These are phyloP conservation scores for Arremon aurantiirostris DNA, from an alignment of 2,797 vertebrate species.

Conservation along the genomic window DNA sequence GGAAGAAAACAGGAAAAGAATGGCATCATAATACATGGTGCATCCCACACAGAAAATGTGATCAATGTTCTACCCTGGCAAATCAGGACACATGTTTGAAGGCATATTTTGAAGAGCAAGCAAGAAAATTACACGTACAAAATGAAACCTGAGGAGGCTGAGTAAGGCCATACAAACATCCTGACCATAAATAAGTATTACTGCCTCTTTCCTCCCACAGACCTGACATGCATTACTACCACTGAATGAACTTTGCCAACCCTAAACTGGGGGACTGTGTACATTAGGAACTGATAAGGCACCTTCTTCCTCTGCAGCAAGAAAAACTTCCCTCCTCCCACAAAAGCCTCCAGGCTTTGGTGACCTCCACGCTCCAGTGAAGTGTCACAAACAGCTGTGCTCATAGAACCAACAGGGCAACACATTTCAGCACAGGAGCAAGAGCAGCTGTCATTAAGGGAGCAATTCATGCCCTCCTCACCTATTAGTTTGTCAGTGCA, in stretches of 20 bases:
- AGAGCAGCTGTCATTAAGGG: background rate
- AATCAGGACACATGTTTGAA: background rate
- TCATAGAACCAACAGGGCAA: background rate
- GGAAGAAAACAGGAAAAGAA: constrained; percentile 42
- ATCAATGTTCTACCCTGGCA: background rate
- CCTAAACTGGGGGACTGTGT: background rate
- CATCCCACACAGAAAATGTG: background rate
- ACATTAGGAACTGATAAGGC: background rate
- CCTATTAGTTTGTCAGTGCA: background rate
- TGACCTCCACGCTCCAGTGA: background rate
- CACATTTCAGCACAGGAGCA: background rate
- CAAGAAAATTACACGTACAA: background rate
- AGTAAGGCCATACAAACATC: background rate
- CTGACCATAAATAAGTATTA: background rate
- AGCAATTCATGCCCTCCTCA: background rate
- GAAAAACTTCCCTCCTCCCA: background rate
- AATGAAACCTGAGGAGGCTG: background rate
- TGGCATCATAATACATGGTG: background rate
- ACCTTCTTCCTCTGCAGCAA: background rate
- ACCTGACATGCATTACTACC: background rate
- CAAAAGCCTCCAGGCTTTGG: background rate
- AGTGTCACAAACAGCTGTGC: background rate
- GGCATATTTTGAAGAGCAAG: background rate
- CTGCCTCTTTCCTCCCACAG: background rate
- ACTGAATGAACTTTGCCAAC: background rate